Conservation (phyloP, 2,797 vertebrate species). For the Holocentrus rufus region DNA sequence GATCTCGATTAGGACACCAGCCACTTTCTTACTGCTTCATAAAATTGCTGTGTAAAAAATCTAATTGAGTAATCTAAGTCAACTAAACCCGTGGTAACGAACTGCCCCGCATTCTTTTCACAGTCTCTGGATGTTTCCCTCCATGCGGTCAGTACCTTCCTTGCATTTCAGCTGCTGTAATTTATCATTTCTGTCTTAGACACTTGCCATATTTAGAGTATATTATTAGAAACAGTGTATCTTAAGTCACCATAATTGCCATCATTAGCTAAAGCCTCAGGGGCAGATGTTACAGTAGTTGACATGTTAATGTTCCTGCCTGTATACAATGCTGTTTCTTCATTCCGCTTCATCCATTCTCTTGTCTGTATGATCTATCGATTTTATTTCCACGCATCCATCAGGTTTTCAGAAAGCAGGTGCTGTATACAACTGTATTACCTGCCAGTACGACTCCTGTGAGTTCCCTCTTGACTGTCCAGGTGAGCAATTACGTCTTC, state of each 20-base stretch:
- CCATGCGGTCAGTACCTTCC: slow-evolving; percentile 84
- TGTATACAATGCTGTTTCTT: too few relatives aligned
- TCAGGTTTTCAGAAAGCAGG: slow-evolving; percentile 79
- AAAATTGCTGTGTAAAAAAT: slow-evolving; percentile 35
- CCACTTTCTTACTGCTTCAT: slow-evolving; percentile 56
- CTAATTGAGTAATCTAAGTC: neutral
- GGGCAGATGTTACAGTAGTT: too few relatives aligned
- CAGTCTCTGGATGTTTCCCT: slow-evolving; percentile 83
- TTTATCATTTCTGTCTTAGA: neutral
- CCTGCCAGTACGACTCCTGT: slow-evolving; percentile 79
- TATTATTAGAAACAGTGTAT: neutral
- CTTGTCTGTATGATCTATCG: neutral
- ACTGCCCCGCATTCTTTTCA: slow-evolving; percentile 39
- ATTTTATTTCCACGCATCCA: neutral
- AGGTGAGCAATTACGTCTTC: slow-evolving; percentile 65
- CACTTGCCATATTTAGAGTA: neutral
- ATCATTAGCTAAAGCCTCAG: too few relatives aligned
- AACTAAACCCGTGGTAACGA: neutral
- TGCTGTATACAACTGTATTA: slow-evolving; percentile 74
- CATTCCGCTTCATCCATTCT: too few relatives aligned
- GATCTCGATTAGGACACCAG: slow-evolving; percentile 58
- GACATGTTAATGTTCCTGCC: too few relatives aligned
- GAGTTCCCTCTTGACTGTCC: slow-evolving; percentile 83
- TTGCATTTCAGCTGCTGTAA: slow-evolving; percentile 6
- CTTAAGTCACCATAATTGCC: neutral